Evolutionary conservation across 2,113 vertebrate species (phyloP).

Genomic region (Planiliza haematocheilus): DNA sequence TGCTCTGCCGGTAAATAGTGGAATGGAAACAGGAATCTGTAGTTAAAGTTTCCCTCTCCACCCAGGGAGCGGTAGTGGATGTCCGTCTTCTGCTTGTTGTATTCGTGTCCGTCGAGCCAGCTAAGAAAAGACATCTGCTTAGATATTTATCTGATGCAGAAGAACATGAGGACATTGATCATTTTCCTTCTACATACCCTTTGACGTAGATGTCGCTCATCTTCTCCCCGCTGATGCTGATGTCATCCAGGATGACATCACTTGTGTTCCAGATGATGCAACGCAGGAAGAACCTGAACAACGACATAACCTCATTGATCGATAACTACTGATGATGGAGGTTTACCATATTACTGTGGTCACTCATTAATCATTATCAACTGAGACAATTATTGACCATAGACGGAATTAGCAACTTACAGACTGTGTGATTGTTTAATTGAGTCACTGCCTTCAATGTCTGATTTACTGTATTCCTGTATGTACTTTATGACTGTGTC

Average conservation of each 20-base stretch:
- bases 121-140: constrained; percentile 69
- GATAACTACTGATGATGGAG: not conserved
- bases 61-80: constrained; percentile 97
- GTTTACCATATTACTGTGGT: too few relatives aligned
- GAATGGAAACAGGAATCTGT: constrained; percentile 94
- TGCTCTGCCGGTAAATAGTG: constrained; percentile 93
- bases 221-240: constrained; percentile 94
- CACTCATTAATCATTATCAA: too few relatives aligned
- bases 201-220: constrained; percentile 99
- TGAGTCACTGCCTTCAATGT: not conserved
- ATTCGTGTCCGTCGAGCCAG: constrained; percentile 94
- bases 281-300: constrained; percentile 90
- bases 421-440: not conserved
- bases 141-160: too few relatives aligned
- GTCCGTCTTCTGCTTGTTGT: constrained; percentile 95
- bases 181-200: constrained; percentile 75
- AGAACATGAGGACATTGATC: too few relatives aligned
- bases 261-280: constrained; percentile 95
- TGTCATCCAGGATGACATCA: constrained; percentile 93
- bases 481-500: too few relatives aligned
- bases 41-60: constrained; percentile 99
- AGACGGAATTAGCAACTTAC: too few relatives aligned
- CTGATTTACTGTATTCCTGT: too few relatives aligned
- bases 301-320: not conserved
- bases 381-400: too few relatives aligned